Percentiles rank a stretch among this genome's conserved stretches.
These are phyloP conservation scores for Anastrepha obliqua DNA, from an alignment of 1,140 invertebrate genomes.

Conservation along the genomic window DNA sequence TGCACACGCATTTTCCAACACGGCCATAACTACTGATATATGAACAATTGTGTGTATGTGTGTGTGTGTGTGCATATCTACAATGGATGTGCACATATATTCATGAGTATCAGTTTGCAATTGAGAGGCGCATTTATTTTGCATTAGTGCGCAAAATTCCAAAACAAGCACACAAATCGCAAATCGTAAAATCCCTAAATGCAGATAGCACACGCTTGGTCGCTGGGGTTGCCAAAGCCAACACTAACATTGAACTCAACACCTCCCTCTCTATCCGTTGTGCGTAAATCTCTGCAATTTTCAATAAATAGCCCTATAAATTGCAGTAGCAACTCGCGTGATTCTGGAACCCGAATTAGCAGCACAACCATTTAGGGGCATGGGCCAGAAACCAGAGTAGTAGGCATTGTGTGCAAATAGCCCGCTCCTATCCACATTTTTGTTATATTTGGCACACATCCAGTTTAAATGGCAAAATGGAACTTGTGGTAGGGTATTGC, in stretches of 20 bases:
- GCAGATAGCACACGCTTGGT: conserved; percentile 25
- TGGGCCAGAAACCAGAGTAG: background rate
- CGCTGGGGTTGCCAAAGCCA: conserved; percentile 25
- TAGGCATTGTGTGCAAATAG: conserved; percentile 8
- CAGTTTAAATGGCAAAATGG: background rate
- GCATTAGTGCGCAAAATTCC: conserved; percentile 44
- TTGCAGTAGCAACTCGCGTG: conserved; percentile 1
- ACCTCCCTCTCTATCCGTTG: background rate
- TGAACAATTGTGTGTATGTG: background rate
- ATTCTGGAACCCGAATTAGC: background rate
- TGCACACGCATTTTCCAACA: background rate
- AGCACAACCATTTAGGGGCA: background rate
- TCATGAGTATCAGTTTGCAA: conserved; percentile 32
- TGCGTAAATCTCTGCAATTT: background rate
- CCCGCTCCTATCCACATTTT: background rate
- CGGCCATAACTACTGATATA: background rate
- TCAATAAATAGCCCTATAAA: conserved; percentile 47
- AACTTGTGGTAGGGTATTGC: too few species aligned
- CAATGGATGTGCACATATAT: background rate
- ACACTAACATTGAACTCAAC: background rate
- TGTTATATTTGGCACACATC: conserved; percentile 17
- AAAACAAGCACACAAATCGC: conserved; percentile 48
- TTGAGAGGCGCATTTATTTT: conserved; percentile 36
- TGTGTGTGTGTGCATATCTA: background rate
- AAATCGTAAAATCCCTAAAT: conserved; percentile 49